Conservation (phyloP, 2,888 invertebrate genomes). For the Parasteatoda lunata region DNA sequence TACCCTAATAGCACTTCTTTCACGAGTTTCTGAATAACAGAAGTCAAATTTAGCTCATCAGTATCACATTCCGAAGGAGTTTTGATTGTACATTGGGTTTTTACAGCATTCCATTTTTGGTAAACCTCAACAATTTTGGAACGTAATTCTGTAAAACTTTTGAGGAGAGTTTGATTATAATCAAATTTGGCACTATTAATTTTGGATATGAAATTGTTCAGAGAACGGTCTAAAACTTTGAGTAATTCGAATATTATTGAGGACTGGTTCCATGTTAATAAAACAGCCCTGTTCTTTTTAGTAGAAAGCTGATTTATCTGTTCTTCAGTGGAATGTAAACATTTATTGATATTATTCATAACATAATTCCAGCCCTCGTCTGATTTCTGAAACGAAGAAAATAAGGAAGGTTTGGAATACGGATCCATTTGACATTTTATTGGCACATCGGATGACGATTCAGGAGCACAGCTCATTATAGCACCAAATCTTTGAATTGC, state of each 20-base stretch:
- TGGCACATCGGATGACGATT: not conserved
- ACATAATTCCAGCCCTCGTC: constrained; percentile 1
- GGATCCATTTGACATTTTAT: not conserved
- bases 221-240: too few relatives aligned
- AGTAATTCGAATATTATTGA: not conserved
- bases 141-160: not conserved
- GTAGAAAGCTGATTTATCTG: too few relatives aligned
- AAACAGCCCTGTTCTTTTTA: not conserved
- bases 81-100: not conserved
- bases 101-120: not conserved
- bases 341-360: not conserved
- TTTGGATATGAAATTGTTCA: not conserved
- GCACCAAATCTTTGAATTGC: constrained; percentile 27
- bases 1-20: constrained; percentile 34
- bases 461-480: constrained; percentile 43
- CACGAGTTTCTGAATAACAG: constrained; percentile 21
- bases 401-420: not conserved
- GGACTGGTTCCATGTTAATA: constrained; percentile 19
- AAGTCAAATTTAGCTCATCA: not conserved
- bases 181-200: not conserved
- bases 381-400: not conserved
- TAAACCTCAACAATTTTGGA: not conserved
- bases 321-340: constrained; percentile 4
- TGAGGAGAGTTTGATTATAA: not conserved
- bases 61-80: not conserved